Evolutionary conservation across 1,140 invertebrate genomes (phyloP).

Genomic region (Drosophila pandora): DNA sequence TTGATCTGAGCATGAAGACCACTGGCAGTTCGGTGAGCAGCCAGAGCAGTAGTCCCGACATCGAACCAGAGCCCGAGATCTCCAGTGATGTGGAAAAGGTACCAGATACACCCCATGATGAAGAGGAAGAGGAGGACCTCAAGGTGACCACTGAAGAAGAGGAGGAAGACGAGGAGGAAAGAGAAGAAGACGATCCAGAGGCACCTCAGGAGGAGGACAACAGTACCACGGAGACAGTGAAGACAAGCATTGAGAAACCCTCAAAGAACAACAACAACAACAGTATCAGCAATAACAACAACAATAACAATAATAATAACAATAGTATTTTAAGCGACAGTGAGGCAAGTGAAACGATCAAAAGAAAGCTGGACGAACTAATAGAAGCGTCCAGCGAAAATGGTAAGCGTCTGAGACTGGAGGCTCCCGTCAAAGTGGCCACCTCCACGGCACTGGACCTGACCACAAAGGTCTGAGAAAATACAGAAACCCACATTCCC

Average conservation of each 20-base stretch:
- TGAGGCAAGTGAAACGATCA: constrained; percentile 78
- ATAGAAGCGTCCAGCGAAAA: constrained; percentile 84
- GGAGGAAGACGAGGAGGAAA: constrained; percentile 80
- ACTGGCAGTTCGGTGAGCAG: constrained; percentile 84
- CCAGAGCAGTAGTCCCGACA: constrained; percentile 33
- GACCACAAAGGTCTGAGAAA: constrained; percentile 85
- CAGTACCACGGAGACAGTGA: constrained; percentile 46
- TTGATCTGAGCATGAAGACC: constrained; percentile 90
- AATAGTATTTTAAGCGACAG: constrained; percentile 60
- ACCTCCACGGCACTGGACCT: constrained; percentile 87
- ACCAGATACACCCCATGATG: constrained; percentile 27
- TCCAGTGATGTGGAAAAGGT: constrained; percentile 49
- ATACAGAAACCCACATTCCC: not conserved
- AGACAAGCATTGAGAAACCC: constrained; percentile 62
- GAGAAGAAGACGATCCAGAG: constrained; percentile 34
- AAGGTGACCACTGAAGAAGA: constrained; percentile 48
- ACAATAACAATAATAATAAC: constrained; percentile 56
- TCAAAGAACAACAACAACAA: constrained; percentile 63
- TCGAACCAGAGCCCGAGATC: constrained; percentile 51
- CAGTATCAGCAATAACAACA: constrained; percentile 67
- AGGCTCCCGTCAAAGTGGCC: constrained; percentile 81
- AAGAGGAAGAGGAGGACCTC: constrained; percentile 40
- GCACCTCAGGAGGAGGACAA: constrained; percentile 42
- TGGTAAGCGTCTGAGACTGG: constrained; percentile 83
- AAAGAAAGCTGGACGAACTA: constrained; percentile 65